phyloP scores from a whole-genome alignment of 1,140 invertebrate genomes.

The Gonatopus flavifemur region DNA sequence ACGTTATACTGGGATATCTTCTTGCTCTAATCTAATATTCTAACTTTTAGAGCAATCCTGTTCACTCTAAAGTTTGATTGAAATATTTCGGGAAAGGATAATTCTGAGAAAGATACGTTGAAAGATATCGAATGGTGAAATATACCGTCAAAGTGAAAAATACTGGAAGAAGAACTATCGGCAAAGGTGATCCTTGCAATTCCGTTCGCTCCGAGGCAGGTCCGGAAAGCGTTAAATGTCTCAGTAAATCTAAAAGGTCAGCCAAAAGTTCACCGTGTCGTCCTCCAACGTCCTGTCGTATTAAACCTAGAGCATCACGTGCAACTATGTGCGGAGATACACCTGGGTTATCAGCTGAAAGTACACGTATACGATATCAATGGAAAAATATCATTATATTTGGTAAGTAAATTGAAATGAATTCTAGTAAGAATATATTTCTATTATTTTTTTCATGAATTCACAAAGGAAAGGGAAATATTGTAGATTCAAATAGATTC shows the following conservation, averaged over 20 bases:
- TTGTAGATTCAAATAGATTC: too few relatives aligned
- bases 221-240: constrained; percentile 45
- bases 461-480: too few relatives aligned
- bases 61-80: background rate
- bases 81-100: background rate
- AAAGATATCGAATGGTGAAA: background rate
- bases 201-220: constrained; percentile 50
- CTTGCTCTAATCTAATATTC: too few relatives aligned
- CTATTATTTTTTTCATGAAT: too few relatives aligned
- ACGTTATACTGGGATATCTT: too few relatives aligned
- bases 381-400: constrained; percentile 7
- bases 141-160: constrained; percentile 56
- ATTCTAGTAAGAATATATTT: too few relatives aligned
- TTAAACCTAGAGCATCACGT: constrained; percentile 52
- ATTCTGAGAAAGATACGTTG: too few relatives aligned
- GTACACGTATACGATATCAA: background rate
- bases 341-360: constrained; percentile 44
- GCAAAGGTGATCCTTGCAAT: constrained; percentile 51
- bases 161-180: constrained; percentile 52
- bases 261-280: constrained; percentile 48
- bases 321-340: constrained; percentile 51
- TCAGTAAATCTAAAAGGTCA: constrained; percentile 48
- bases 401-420: too few relatives aligned
- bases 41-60: too few relatives aligned
- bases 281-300: constrained; percentile 50